Evolutionary conservation across 2,113 vertebrate genomes (phyloP), one percentile per base, ranked within the genome.

Genomic region (Hippocampus abdominalis): DNA sequence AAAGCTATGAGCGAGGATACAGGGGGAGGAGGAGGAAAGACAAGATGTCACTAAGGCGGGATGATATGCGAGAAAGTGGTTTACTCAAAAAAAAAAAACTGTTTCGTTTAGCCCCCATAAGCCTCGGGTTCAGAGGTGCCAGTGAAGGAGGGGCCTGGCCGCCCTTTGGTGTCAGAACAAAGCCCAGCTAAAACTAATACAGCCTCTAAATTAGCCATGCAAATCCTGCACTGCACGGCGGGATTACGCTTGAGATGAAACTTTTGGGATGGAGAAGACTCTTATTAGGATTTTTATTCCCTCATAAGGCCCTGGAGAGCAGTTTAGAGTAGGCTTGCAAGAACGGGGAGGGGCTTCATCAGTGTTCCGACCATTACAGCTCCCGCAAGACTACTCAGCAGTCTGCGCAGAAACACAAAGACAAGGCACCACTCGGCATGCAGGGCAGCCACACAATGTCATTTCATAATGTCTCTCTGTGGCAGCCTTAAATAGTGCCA

Each of bases 41-140:
- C 69, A 77, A 85, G 75, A 77, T 76, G 84, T 85, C 83, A 81
- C 67, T 66, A 76, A 82, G 46, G 59, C 77, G 67, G 21, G 42
- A 23, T 49, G 81, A 87, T 46, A 80, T 66, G 81, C 72, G 74
- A 66, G 75, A 83, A 82, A 86, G 83, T 48, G 80, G 86, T 88
- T 89, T 85, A 84, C 82, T 82, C 4, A 68, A 85, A 67, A 83
- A 86, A 62, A 83, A 84, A 86, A 86, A 73, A 64, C 70, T 77
- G 89, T 91, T 93, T 91, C 86, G 84, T 93, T 93, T 89, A 83
- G 81, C 85, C 86, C 27, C 85, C 90, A 91, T 91, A 92, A 92
- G 90, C 88, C 87, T 60, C 71, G 62, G 32, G 84, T 91, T 90
- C 79, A 77, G 75, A 83, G 76, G 74, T 72, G 66, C 78, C 80